phyloP scores from a whole-genome alignment of 2,113 vertebrate species.

The Microcebus lehilahytsara region DNA sequence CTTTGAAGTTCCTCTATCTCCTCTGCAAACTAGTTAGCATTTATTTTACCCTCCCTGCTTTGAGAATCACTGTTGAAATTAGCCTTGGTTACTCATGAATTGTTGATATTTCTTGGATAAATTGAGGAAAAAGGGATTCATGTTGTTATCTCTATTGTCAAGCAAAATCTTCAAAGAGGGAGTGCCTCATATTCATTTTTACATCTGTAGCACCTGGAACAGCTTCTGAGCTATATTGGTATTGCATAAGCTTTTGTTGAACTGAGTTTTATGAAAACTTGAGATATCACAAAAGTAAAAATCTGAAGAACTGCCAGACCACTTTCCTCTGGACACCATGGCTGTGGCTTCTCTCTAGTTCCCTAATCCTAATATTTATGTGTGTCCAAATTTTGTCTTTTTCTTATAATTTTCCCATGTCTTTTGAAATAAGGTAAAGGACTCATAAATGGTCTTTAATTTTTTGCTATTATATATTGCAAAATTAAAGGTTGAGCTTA shows the following conservation, averaged over 20 bases:
- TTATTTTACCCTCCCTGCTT: background rate
- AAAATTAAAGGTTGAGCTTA: background rate
- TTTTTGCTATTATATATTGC: background rate
- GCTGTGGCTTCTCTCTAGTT: background rate
- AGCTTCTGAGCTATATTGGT: background rate
- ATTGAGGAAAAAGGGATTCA: background rate
- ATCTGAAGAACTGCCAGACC: background rate
- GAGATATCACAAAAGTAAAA: background rate
- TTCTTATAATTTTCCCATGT: background rate
- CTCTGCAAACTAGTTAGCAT: background rate
- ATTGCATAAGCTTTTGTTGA: background rate
- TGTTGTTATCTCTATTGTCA: background rate
- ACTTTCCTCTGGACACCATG: background rate
- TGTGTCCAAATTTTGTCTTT: background rate
- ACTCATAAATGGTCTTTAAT: background rate
- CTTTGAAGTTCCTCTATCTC: background rate
- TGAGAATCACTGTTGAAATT: background rate
- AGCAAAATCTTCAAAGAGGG: background rate
- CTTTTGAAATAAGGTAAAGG: constrained; percentile 2
- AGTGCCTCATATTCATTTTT: background rate
- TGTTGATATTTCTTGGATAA: background rate
- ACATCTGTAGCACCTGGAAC: background rate
- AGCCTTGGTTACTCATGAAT: background rate
- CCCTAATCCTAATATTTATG: background rate
- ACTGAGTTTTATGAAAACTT: background rate